Evolutionary conservation across 2,113 vertebrate species (phyloP).

Genomic region (Paramormyrops kingsleyae): DNA sequence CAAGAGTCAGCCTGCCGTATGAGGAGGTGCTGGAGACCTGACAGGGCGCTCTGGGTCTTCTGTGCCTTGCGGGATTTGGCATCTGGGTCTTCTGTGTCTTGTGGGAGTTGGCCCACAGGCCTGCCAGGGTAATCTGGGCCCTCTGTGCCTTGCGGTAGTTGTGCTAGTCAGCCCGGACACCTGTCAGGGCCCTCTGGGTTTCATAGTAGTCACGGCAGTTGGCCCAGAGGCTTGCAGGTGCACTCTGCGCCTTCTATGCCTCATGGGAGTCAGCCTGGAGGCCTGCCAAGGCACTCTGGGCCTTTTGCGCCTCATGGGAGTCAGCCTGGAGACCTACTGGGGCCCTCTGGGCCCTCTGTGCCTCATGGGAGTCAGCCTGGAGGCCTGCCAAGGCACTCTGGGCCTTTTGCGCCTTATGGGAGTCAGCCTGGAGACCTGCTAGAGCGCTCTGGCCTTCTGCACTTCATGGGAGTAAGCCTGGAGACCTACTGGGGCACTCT

Average conservation of each 20-base stretch:
- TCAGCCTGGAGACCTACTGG: neutral
- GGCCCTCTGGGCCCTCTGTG: too few relatives aligned
- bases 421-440: neutral
- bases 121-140: too few relatives aligned
- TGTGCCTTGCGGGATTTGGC: neutral
- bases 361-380: neutral
- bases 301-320: neutral
- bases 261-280: neutral
- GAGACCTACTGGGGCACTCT: neutral
- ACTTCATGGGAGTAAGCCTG: neutral
- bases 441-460: neutral
- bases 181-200: neutral
- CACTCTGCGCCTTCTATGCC: neutral
- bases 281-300: neutral
- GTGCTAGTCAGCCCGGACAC: too few relatives aligned
- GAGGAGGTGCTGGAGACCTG: neutral
- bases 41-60: neutral
- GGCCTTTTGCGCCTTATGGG: neutral
- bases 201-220: too few relatives aligned
- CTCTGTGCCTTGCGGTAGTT: too few relatives aligned
- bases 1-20: neutral
- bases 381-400: neutral
- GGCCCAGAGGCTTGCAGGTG: neutral
- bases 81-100: too few relatives aligned
- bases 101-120: too few relatives aligned